Base-by-base conservation (phyloP, 2,113 vertebrate genomes). In the Saguinus midas region DNA sequence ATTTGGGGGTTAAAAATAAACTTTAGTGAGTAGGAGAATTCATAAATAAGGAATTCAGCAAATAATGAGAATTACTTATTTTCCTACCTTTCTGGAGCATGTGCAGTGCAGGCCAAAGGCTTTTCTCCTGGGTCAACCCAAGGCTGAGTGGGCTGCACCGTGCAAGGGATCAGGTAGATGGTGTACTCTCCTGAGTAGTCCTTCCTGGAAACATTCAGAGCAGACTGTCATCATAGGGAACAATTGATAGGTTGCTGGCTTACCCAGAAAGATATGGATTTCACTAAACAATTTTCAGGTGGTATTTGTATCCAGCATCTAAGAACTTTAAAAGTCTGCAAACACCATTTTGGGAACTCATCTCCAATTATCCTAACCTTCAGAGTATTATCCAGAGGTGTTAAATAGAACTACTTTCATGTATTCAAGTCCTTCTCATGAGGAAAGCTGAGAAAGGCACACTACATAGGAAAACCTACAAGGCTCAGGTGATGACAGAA, bases 171-270 rank as follows among this genome's bases (percentile, higher is more conserved):
- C 94, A 99, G 97, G 96, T 99, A 99, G 89, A 99, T 99, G 0
- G 99, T 99, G 97, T 99, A 99, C 96, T 99, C 99, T 14, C 99
- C 99, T 0, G 99, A 99, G 84, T 99, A 99, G 97, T 99, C 99
- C 98, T 99, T 99, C 98, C 99, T 99, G 96, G 52, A 96, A 96
- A 82, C 4, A 93, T 1, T 70, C 7, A 87, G 57, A 94, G 96
- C 70, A 90, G 14, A 35, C 32, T 0, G 17, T 0, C 1, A 55
- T 96, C 90, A 96, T 4, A 18, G 52, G 57, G 40, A 0, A 1
- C 2, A 4, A 10, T 43, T 10, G 6, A 6, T 0, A 35, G 61
- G 9, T n/a, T 11, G 1, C 23, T 95, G 35, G 10, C 40, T 48
- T 27, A 37, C 8, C 89, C 64, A 45, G 17, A 13, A n/a, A 94